Base-by-base conservation (phyloP, 2,888 invertebrate species). In the Orthosia gothica region DNA sequence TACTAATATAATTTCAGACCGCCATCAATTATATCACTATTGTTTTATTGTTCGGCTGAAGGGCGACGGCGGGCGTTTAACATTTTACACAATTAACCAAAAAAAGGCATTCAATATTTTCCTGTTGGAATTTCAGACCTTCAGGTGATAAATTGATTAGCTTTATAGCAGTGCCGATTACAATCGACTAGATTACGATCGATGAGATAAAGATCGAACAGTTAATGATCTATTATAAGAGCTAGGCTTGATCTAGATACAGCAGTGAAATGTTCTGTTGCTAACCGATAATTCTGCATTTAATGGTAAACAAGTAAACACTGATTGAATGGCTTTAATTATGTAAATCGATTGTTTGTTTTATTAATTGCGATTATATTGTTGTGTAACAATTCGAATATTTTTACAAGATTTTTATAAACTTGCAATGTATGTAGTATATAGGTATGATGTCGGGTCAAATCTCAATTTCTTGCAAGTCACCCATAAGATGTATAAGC, bases 191-290 rank as follows among this genome's bases (percentile, higher is more conserved):
- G 72, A 63, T 82, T 59, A 73, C 70, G 16, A 55, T 62, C 50
- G 61, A 74, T 74, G 63, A 68, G 2, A 49, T 54, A 66, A 52
- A 54, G 12, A 72, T 67, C 58, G 26, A 64, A 32, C 45, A 9
- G 23, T 47, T 68, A 68, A 54, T 70, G 20, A 75, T 55, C 40
- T 50, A 68, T 68, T 70, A 32, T 74, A 57, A 58, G 9, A 23
- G 15, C 76, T 73, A 79, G 61, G 76, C 20, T 64, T 50, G 45
- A n/a, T 77, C 16, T n/a, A 63, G 63, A 26, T 61, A 75, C 59
- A 64, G 63, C 74, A 74, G 70, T 74, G 69, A 74, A 83, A 63
- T 69, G 13, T 12, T 49, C 7, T 57, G 52, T 74, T 68, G 18
- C n/a, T 58, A 68, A 54, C 26, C 49, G 13, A 40, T 64, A 47